A percentile compares a stretch with the other conserved stretches of the same genome.
These are phyloP conservation scores for Atherinomorus stipes DNA, from an alignment of 2,113 vertebrate genomes.

Conservation along the genomic window DNA sequence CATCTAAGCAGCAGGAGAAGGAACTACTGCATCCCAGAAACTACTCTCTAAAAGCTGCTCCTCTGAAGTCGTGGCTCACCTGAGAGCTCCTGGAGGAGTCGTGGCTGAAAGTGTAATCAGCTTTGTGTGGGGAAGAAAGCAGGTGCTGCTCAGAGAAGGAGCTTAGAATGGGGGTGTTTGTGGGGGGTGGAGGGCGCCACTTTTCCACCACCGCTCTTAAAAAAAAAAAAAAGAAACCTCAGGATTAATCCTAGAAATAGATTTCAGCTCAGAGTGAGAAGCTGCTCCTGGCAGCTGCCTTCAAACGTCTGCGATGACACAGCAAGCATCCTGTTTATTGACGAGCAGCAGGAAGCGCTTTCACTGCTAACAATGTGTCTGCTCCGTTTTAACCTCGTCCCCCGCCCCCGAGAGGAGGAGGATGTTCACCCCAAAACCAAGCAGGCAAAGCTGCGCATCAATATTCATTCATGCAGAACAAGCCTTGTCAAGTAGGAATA, in stretches of 20 bases:
- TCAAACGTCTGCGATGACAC: constrained; percentile 81
- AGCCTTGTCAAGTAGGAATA: constrained; percentile 75
- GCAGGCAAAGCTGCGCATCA: constrained; percentile 73
- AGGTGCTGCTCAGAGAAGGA: constrained; percentile 61
- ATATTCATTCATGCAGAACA: constrained; percentile 80
- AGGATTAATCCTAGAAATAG: constrained; percentile 76
- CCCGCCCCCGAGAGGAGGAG: constrained; percentile 29
- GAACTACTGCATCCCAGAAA: not conserved
- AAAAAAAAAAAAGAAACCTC: constrained; percentile 37
- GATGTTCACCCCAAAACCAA: constrained; percentile 57
- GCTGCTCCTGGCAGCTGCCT: constrained; percentile 78
- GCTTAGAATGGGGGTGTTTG: constrained; percentile 30
- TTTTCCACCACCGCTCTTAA: constrained; percentile 21
- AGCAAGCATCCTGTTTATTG: constrained; percentile 81
- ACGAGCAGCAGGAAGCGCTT: constrained; percentile 77
- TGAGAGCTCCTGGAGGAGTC: constrained; percentile 39
- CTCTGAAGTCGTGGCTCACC: constrained; percentile 43
- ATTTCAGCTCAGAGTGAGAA: constrained; percentile 72
- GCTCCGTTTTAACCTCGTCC: constrained; percentile 39
- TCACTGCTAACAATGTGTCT: constrained; percentile 76
- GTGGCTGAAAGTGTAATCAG: constrained; percentile 66
- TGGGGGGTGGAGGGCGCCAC: not conserved
- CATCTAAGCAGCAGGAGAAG: not conserved
- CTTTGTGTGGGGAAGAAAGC: constrained; percentile 72
- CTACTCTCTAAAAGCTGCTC: constrained; percentile 20